A percentile compares a stretch with the other conserved stretches of the same genome.
These are phyloP conservation scores for Actinia tenebrosa DNA, from an alignment of 64 coral and sea anemone species.

Conservation along the genomic window DNA sequence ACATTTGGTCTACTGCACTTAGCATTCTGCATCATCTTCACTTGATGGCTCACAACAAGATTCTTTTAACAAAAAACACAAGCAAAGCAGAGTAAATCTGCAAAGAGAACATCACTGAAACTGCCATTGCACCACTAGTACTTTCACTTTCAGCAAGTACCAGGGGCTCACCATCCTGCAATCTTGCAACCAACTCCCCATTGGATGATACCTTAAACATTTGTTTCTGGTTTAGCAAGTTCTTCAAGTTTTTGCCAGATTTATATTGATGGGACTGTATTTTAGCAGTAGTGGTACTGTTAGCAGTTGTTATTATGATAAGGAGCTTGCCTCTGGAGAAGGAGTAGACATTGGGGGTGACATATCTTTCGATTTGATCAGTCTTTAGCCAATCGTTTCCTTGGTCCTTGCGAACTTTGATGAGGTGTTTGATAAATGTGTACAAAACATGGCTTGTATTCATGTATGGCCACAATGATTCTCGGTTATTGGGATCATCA, in stretches of 20 bases:
- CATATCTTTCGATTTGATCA: slow-evolving; percentile 27
- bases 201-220: slow-evolving; percentile 28
- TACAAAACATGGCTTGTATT: slow-evolving; percentile 50
- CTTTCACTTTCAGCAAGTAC: slow-evolving; percentile 21
- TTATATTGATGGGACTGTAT: slow-evolving; percentile 28
- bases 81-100: background rate
- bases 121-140: background rate
- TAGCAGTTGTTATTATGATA: slow-evolving; percentile 20
- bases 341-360: slow-evolving; percentile 35
- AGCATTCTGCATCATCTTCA: background rate
- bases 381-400: slow-evolving; percentile 34
- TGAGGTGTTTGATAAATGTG: slow-evolving; percentile 51
- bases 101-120: background rate
- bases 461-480: slow-evolving; percentile 69
- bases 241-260: slow-evolving; percentile 19
- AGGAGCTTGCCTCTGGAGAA: slow-evolving; percentile 45
- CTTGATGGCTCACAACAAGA: background rate
- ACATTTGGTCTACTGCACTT: too few species aligned
- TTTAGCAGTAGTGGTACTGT: background rate
- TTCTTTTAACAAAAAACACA: background rate
- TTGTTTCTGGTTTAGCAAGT: slow-evolving; percentile 38
- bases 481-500: slow-evolving; percentile 51
- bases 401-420: slow-evolving; percentile 28
- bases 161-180: slow-evolving; percentile 40
- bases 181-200: slow-evolving; percentile 11